Conservation (phyloP, 2,113 vertebrate species). For the Hippolais icterina region DNA sequence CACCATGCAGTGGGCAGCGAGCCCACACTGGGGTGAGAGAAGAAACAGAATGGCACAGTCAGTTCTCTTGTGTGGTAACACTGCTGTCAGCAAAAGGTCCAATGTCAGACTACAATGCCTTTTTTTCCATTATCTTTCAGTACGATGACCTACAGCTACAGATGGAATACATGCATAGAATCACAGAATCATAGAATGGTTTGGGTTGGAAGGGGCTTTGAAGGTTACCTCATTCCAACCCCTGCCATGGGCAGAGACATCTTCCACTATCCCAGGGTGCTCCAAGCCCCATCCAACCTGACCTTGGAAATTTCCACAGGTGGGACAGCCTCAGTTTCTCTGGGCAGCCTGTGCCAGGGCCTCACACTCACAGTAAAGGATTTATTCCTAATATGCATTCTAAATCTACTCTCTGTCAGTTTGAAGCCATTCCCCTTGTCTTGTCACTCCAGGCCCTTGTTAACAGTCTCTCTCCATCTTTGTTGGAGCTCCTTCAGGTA, state of each 20-base stretch:
- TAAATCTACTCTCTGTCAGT: background rate
- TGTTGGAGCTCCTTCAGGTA: background rate
- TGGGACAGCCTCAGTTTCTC: background rate
- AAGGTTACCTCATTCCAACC: background rate
- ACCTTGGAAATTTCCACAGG: background rate
- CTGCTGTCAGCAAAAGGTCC: background rate
- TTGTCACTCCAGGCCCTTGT: background rate
- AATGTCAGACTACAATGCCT: background rate
- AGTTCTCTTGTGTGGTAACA: background rate
- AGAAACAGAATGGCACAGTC: background rate
- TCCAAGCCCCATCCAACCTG: background rate
- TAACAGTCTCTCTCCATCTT: background rate
- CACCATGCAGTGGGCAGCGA: rapidly evolving
- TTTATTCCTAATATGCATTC: background rate
- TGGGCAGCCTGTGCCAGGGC: background rate
- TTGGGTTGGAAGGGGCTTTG: background rate
- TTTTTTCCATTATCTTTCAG: background rate
- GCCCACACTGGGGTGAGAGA: background rate
- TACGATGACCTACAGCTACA: background rate
- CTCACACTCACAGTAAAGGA: background rate
- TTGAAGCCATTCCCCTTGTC: background rate
- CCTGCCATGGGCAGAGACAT: background rate
- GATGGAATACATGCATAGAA: background rate
- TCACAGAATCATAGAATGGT: background rate
- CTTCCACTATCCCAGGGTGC: background rate